A percentile compares a stretch with the other conserved stretches of the same genome.
These are phyloP conservation scores for Lophotis ruficrista DNA, from an alignment of 2,113 vertebrate species.

Conservation along the genomic window DNA sequence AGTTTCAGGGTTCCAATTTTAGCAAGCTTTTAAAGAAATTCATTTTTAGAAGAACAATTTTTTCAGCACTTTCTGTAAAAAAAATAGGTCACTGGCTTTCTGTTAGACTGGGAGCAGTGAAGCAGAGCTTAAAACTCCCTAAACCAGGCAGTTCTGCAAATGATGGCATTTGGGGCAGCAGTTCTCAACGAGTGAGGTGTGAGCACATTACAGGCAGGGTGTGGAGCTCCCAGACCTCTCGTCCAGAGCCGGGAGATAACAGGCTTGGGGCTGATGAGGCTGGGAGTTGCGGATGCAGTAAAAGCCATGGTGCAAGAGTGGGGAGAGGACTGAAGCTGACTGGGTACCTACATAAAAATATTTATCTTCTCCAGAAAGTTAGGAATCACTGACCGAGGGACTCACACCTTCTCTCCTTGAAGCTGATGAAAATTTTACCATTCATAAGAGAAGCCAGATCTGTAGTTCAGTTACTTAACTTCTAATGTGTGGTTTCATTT, in stretches of 20 bases:
- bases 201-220: background rate
- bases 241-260: background rate
- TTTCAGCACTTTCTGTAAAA: background rate
- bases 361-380: background rate
- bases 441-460: background rate
- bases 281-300: rapidly evolving
- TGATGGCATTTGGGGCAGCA: background rate
- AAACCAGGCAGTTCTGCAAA: background rate
- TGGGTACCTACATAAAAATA: rapidly evolving
- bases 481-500: background rate
- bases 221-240: background rate
- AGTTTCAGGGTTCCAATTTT: background rate
- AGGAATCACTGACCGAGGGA: background rate
- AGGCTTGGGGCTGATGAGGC: background rate
- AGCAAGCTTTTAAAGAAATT: background rate
- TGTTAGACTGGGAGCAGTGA: background rate
- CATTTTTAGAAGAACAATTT: background rate
- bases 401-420: background rate
- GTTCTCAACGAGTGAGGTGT: rapidly evolving
- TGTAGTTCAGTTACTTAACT: background rate
- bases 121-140: background rate
- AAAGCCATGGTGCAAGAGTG: background rate
- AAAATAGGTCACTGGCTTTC: background rate
- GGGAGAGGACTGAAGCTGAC: background rate
- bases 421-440: background rate